These are phyloP conservation scores for Macaca nemestrina DNA, from an alignment of 2,113 vertebrate species.

Conservation along the genomic window DNA sequence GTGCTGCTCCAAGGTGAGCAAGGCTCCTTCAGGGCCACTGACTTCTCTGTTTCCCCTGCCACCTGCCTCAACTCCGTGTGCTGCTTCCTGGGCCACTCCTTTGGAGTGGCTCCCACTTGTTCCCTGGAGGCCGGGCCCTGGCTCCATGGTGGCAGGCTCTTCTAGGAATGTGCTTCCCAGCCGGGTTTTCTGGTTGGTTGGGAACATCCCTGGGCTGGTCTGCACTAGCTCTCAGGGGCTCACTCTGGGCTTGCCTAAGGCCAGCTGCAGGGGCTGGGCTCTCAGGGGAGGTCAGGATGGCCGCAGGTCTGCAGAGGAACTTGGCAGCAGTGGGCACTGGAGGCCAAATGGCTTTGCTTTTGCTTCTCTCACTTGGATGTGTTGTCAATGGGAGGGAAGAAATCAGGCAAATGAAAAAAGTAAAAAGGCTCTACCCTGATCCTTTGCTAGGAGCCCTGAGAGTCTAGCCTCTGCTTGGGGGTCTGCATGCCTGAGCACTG, in stretches of 20 bases:
- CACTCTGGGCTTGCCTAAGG: background rate
- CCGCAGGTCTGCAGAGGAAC: background rate
- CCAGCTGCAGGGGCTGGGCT: background rate
- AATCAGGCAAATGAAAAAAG: background rate
- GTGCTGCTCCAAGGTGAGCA: background rate
- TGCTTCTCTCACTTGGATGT: background rate
- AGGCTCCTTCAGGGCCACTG: background rate
- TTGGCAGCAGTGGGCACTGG: background rate
- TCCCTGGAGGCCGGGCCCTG: slow-evolving; percentile 38
- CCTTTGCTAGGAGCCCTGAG: background rate
- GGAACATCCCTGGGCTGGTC: slow-evolving; percentile 32
- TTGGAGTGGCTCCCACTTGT: slow-evolving; percentile 34
- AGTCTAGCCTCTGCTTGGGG: background rate
- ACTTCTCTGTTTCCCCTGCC: background rate
- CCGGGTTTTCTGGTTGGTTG: slow-evolving; percentile 44
- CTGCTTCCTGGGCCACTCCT: background rate
- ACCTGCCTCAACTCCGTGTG: background rate
- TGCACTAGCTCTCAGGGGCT: background rate
- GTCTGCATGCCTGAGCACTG: background rate
- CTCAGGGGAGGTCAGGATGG: background rate
- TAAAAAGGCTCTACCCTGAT: background rate
- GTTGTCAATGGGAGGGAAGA: background rate
- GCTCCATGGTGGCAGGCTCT: slow-evolving; percentile 37
- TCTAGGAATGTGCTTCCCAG: slow-evolving; percentile 63
- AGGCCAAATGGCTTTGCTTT: slow-evolving; percentile 16